Evolutionary conservation across 2,888 invertebrate species (phyloP).

Genomic region (Ctenicera cuprea): DNA sequence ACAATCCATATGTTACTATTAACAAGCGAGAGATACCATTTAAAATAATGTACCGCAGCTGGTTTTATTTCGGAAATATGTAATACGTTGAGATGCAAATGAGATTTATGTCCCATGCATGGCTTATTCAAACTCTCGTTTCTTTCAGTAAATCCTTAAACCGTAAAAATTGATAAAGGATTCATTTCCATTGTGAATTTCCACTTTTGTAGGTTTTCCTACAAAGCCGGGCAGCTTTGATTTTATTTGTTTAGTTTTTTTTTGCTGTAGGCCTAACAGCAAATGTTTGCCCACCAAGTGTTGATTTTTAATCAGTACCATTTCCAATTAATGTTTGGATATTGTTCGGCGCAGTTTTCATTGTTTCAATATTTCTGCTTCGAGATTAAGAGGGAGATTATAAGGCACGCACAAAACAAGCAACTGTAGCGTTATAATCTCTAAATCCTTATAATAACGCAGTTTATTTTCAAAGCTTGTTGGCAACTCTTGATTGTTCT

Average conservation of each 20-base stretch:
- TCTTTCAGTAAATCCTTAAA: too few species aligned
- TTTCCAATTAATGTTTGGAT: conserved; percentile 1
- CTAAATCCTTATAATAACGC: conserved; percentile 2
- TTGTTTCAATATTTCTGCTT: conserved; percentile 9
- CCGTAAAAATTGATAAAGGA: too few species aligned
- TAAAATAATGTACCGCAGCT: too few species aligned
- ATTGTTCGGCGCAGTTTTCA: neutral
- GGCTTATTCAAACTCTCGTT: too few species aligned
- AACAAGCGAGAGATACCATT: too few species aligned
- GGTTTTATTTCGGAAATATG: too few species aligned
- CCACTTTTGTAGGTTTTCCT: neutral
- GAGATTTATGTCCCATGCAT: too few species aligned
- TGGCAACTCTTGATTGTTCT: conserved; percentile 20
- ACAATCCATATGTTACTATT: too few species aligned
- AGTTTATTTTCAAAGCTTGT: conserved; percentile 20
- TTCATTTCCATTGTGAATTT: neutral
- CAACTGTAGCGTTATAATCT: conserved; percentile 29
- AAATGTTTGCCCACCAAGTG: neutral
- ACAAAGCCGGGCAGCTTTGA: neutral
- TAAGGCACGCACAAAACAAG: conserved; percentile 19
- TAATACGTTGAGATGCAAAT: too few species aligned
- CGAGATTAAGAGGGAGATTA: conserved; percentile 18
- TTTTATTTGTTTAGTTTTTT: neutral
- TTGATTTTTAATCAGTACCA: neutral
- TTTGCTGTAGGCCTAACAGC: neutral